Evolutionary conservation across 1,140 invertebrate species (phyloP).

Genomic region (Apis cerana): DNA sequence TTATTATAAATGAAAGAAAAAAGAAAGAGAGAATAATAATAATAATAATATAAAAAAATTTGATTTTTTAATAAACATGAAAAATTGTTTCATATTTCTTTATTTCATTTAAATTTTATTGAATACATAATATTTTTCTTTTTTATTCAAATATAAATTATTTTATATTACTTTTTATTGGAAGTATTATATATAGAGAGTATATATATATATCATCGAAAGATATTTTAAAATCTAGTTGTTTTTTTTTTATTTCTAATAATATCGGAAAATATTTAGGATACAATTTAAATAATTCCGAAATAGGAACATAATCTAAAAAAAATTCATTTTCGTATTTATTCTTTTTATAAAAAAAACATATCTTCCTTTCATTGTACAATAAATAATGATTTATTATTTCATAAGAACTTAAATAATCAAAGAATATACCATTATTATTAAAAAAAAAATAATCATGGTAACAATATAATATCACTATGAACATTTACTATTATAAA

Average conservation of each 20-base stretch:
- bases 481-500: neutral
- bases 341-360: too few relatives aligned
- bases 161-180: neutral
- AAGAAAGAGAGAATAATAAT: too few relatives aligned
- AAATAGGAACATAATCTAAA: neutral
- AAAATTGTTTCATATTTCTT: conserved; percentile 14
- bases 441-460: too few relatives aligned
- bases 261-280: neutral
- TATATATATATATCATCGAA: neutral
- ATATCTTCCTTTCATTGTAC: too few relatives aligned
- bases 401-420: too few relatives aligned
- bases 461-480: neutral
- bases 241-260: neutral
- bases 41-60: neutral
- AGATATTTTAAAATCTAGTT: neutral
- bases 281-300: neutral
- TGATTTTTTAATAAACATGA: neutral
- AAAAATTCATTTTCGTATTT: too few relatives aligned
- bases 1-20: neutral
- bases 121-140: neutral
- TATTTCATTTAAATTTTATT: neutral
- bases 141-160: neutral
- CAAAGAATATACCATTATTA: too few relatives aligned
- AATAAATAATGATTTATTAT: too few relatives aligned
- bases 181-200: too few relatives aligned